Percentiles rank a stretch among this genome's conserved stretches.
phyloP scores from a whole-genome alignment of 2,888 invertebrate genomes.

The Atherix ibis region DNA sequence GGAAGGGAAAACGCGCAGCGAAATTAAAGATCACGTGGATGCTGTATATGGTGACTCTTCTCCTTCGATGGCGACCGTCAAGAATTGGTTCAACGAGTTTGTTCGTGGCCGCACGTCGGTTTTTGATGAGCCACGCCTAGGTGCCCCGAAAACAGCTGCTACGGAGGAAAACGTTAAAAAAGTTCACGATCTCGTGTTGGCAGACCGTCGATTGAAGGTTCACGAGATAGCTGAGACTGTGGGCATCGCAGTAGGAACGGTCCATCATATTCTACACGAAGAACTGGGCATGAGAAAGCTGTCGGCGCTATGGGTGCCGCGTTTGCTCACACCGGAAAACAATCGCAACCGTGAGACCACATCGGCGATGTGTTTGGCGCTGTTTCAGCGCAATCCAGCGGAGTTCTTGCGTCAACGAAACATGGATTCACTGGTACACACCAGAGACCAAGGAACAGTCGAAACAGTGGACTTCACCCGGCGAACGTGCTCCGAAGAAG shows the following conservation, averaged over 20 bases:
- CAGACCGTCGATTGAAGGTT: not conserved
- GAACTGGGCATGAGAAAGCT: not conserved
- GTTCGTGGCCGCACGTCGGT: conserved; percentile 6
- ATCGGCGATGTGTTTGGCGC: not conserved
- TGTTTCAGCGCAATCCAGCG: not conserved
- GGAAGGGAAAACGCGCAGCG: conserved; percentile 6
- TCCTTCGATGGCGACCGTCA: conserved; percentile 6
- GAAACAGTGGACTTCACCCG: conserved; percentile 6
- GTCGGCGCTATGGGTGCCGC: not conserved
- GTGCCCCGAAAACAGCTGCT: conserved; percentile 2
- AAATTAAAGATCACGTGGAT: conserved; percentile 5
- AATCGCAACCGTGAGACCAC: not conserved
- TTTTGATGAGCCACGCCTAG: conserved; percentile 6
- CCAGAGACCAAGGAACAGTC: conserved; percentile 6
- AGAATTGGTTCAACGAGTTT: conserved; percentile 6
- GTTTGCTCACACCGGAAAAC: not conserved
- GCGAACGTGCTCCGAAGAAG: conserved; percentile 6
- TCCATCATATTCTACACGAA: not conserved
- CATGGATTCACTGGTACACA: conserved; percentile 6
- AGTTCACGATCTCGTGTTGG: not conserved
- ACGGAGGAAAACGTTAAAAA: not conserved
- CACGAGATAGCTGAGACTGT: not conserved
- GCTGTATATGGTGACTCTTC: conserved; percentile 5
- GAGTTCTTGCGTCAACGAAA: not conserved
- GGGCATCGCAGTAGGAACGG: not conserved